A percentile compares a stretch with the other conserved stretches of the same genome.
phyloP scores from a whole-genome alignment of 2,797 vertebrate genomes.

The Siniperca scherzeri region DNA sequence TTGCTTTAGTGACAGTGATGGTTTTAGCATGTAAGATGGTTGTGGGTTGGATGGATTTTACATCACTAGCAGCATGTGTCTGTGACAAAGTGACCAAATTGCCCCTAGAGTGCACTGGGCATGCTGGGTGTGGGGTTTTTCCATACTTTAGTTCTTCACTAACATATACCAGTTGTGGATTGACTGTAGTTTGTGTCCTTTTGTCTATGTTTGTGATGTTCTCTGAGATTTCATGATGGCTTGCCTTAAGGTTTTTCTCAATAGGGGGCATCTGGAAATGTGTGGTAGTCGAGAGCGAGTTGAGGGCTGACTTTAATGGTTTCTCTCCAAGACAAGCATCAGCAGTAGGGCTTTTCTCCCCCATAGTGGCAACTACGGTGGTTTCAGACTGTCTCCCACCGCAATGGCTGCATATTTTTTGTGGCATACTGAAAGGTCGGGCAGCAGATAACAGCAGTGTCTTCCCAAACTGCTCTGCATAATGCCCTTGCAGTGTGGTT shows the following conservation, averaged over 20 bases:
- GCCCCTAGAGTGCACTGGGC: constrained; percentile 72
- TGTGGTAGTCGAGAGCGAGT: constrained; percentile 14
- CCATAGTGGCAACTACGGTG: constrained; percentile 27
- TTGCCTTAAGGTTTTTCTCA: constrained; percentile 45
- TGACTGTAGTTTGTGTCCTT: constrained; percentile 31
- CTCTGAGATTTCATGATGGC: constrained; percentile 37
- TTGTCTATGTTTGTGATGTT: constrained; percentile 45
- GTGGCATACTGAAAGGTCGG: constrained; percentile 57
- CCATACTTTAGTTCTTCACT: constrained; percentile 50
- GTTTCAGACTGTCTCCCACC: constrained; percentile 73
- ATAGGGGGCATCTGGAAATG: constrained; percentile 39
- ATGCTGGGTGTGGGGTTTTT: constrained; percentile 69
- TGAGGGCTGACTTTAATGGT: constrained; percentile 38
- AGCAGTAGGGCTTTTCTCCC: constrained; percentile 23
- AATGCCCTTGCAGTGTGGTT: constrained; percentile 54
- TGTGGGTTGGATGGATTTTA: constrained; percentile 35
- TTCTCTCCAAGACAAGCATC: constrained; percentile 48
- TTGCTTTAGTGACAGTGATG: constrained; percentile 72
- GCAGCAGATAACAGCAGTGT: constrained; percentile 50
- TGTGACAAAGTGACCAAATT: constrained; percentile 47
- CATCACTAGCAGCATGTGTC: constrained; percentile 19
- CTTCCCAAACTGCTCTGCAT: constrained; percentile 60
- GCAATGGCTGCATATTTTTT: constrained; percentile 80
- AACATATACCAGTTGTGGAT: constrained; percentile 49
- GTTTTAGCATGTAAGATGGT: constrained; percentile 59